Percentiles rank a stretch among this genome's conserved stretches.
phyloP scores from a whole-genome alignment of 2,113 vertebrate genomes.

The Microtus ochrogaster region DNA sequence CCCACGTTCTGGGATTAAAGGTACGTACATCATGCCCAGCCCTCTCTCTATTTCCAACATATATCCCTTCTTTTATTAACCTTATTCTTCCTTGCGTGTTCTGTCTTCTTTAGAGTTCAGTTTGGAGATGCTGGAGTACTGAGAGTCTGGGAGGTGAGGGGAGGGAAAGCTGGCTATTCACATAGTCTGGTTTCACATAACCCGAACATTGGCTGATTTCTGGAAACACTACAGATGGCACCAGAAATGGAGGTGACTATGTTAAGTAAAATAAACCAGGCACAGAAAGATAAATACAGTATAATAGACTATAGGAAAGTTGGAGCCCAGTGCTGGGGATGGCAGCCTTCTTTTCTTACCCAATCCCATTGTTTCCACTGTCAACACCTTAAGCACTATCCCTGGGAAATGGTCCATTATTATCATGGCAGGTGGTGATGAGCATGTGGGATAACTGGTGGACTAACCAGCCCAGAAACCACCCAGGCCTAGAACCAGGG shows the following conservation, averaged over 20 bases:
- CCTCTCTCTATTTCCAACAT: not conserved
- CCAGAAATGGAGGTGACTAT: not conserved
- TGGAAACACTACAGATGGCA: not conserved
- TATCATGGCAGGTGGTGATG: no score
- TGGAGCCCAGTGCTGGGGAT: not conserved
- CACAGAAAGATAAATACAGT: not conserved
- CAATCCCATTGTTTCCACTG: not conserved
- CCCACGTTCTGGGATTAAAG: not conserved
- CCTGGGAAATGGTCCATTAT: not conserved
- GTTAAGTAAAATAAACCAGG: not conserved
- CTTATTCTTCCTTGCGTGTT: not conserved
- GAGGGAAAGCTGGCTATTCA: not conserved
- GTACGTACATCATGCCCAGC: not conserved
- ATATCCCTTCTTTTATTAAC: not conserved
- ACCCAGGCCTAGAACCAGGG: no score
- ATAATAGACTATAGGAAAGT: not conserved
- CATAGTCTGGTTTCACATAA: not conserved
- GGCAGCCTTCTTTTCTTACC: not conserved
- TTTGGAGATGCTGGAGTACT: not conserved
- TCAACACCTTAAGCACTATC: not conserved
- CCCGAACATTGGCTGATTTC: not conserved
- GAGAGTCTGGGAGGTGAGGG: not conserved
- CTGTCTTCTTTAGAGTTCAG: not conserved
- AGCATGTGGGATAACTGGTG: no score
- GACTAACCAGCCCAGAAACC: no score